These are phyloP conservation scores for Kryptolebias marmoratus DNA, from an alignment of 2,113 vertebrate genomes.

Conservation along the genomic window DNA sequence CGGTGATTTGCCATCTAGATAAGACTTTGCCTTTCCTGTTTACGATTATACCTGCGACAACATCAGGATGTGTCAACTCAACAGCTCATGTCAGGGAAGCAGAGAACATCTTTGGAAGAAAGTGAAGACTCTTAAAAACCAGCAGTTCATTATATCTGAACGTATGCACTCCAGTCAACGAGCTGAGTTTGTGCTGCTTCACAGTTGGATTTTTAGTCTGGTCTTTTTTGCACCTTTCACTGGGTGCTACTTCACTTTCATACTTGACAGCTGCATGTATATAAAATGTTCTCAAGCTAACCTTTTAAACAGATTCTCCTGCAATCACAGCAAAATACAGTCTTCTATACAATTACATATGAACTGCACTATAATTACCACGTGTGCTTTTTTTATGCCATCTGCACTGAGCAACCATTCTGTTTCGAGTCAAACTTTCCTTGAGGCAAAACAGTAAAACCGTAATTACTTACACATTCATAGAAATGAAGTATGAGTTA, in stretches of 20 bases:
- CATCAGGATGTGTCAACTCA: too few relatives aligned
- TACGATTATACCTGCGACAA: too few relatives aligned
- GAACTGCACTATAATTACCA: background rate
- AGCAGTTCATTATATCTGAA: too few relatives aligned
- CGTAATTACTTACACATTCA: slow-evolving; percentile 25
- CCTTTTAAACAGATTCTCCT: background rate
- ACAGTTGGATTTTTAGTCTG: background rate
- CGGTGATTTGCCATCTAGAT: too few relatives aligned
- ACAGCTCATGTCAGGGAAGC: too few relatives aligned
- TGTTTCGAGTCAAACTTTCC: slow-evolving; percentile 4
- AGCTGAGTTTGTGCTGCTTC: too few relatives aligned
- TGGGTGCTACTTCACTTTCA: background rate
- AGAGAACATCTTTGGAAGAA: too few relatives aligned
- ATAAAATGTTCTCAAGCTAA: background rate
- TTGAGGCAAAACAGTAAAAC: slow-evolving; percentile 2
- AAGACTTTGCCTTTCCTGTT: too few relatives aligned
- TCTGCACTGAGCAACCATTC: background rate
- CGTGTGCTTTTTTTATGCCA: background rate
- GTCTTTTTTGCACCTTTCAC: background rate
- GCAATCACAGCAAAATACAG: background rate
- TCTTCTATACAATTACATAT: background rate
- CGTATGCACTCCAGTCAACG: too few relatives aligned
- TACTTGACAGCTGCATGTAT: background rate
- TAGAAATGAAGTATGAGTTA: too few relatives aligned
- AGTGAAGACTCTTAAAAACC: too few relatives aligned